Evolutionary conservation across 2,797 vertebrate species (phyloP).

Genomic region (Clarias fuscus): DNA sequence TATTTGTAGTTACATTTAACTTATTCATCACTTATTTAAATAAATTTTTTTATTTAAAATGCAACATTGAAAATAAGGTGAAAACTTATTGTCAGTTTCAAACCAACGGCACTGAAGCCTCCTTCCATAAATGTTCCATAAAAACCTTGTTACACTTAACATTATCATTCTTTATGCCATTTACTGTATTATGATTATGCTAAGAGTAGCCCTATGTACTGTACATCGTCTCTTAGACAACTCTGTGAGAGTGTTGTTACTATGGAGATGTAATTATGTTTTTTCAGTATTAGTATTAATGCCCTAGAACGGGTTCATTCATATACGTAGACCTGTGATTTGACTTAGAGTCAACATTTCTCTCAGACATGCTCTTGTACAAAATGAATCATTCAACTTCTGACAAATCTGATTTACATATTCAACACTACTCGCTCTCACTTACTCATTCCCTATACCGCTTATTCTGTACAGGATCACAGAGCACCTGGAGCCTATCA

Average conservation of each 20-base stretch:
- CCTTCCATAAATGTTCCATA: neutral
- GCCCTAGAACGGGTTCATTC: neutral
- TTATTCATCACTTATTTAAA: too few species aligned
- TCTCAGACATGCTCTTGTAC: neutral
- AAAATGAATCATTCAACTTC: neutral
- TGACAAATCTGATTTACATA: constrained; percentile 3
- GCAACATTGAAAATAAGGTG: too few species aligned
- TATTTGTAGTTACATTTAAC: neutral
- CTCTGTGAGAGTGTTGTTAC: neutral
- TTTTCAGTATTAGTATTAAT: neutral
- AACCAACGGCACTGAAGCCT: neutral
- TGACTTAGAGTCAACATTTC: neutral
- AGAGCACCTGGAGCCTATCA: too few species aligned
- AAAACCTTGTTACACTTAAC: neutral
- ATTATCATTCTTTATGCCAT: neutral
- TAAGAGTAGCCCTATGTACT: neutral
- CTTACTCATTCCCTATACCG: too few species aligned
- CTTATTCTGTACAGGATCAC: too few species aligned
- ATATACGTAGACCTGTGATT: neutral
- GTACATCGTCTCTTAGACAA: neutral
- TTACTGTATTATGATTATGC: neutral
- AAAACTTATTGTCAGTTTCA: neutral
- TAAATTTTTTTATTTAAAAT: neutral
- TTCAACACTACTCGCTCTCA: neutral
- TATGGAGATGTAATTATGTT: neutral